Evolutionary conservation across 2,888 invertebrate species (phyloP).

Genomic region (Sisyra terminalis): DNA sequence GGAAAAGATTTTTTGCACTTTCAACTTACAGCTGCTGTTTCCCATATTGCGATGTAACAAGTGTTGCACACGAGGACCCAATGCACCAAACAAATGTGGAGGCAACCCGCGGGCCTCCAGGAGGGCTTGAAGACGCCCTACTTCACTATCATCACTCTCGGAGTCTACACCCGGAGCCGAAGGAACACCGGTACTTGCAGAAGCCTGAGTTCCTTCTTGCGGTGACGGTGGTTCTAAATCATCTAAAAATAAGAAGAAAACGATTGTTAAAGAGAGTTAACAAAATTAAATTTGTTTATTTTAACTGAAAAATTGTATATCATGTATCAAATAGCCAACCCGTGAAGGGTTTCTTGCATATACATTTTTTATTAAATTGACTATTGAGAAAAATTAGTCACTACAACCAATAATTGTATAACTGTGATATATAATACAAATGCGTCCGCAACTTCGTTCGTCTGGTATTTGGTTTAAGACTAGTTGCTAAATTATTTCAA

Average conservation of each 20-base stretch:
- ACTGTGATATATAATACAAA: too few relatives aligned
- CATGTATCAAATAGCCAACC: too few relatives aligned
- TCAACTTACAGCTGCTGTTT: constrained; percentile 51
- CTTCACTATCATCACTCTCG: constrained; percentile 85
- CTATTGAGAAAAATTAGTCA: too few relatives aligned
- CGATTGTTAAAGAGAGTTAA: constrained; percentile 8
- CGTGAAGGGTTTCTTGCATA: too few relatives aligned
- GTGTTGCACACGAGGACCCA: constrained; percentile 94
- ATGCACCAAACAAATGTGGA: constrained; percentile 90
- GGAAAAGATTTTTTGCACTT: too few relatives aligned
- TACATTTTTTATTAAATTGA: too few relatives aligned
- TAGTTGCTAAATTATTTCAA: too few relatives aligned
- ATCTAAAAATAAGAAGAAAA: constrained; percentile 16
- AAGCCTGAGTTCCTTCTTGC: constrained; percentile 25
- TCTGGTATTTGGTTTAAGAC: too few relatives aligned
- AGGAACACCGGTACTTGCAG: constrained; percentile 21
- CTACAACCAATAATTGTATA: too few relatives aligned
- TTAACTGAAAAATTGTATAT: too few relatives aligned
- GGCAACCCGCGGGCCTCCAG: constrained; percentile 89
- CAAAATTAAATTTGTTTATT: too few relatives aligned
- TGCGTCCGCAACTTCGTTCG: too few relatives aligned
- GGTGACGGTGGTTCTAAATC: constrained; percentile 26
- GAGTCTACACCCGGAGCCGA: constrained; percentile 37
- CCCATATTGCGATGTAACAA: constrained; percentile 88
- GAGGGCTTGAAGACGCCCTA: constrained; percentile 85